Base-by-base conservation (phyloP, 2,888 invertebrate genomes). In the Congeria kusceri region DNA sequence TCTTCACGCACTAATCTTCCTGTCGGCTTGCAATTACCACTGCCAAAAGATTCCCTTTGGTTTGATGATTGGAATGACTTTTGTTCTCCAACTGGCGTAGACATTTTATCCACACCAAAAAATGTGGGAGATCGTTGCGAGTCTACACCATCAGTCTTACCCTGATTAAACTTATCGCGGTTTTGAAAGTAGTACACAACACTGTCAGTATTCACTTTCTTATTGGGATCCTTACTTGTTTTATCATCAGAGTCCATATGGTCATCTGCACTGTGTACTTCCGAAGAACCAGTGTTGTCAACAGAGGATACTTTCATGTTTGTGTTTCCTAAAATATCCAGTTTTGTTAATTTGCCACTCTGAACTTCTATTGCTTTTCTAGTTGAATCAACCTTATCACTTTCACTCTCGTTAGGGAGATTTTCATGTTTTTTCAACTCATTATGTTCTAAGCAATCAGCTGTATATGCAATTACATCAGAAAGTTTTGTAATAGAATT, bases 381-480 rank as follows among this genome's bases (percentile, higher is more conserved):
- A 32, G 53, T n/a, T 13, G 46, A 39, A 13, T 39, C 39, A 39
- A 9, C 47, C 11, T 4, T 18, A 25, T 53, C 49, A 62, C n/a
- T 56, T 27, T 57, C 70, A 0, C 32, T n/a, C n/a, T 59, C 53
- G 32, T 23, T 58, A 23, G 65, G 61, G 13, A n/a, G 18, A 29
- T 57, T 47, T 47, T 28, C 58, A n/a, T n/a, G 15, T 46, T 29
- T 61, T 46, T 44, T 70, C 56, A 53, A 56, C 18, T 78, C 83
- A 74, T 57, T 68, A 44, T 76, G 79, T 23, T 83, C 83, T 4
- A 83, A 18, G 64, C 83, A 83, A 44, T 83, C 83, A 20, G 83
- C 83, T n/a, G 83, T 83, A 29, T 79, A 83, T 23, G 78, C 79
- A 59, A 83, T 83, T 1, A 83, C 79, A 71, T 80, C 80, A 20